phyloP scores from a whole-genome alignment of 2,113 vertebrate species.

The Brachyhypopomus gauderio region DNA sequence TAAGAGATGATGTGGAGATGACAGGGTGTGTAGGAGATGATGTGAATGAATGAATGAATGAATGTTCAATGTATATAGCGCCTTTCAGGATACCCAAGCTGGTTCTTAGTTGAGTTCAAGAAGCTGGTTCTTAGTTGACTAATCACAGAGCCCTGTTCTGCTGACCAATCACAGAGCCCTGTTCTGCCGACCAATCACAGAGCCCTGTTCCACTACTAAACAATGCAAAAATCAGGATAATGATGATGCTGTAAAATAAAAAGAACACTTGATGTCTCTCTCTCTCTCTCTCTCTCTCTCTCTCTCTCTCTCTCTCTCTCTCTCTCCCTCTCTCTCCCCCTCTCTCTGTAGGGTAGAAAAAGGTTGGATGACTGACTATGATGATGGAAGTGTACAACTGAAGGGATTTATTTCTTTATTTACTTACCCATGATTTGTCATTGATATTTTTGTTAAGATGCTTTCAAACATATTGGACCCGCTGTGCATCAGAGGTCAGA shows the following conservation, averaged over 20 bases:
- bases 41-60: too few species aligned
- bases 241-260: conserved; percentile 47
- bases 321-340: conserved; percentile 7
- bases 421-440: neutral
- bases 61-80: too few species aligned
- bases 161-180: too few species aligned
- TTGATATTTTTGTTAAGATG: neutral
- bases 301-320: conserved; percentile 4
- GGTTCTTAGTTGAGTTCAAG: too few species aligned
- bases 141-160: too few species aligned
- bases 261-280: conserved; percentile 44
- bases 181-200: too few species aligned
- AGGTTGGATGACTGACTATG: neutral
- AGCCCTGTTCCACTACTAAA: conserved; percentile 62
- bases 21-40: too few species aligned
- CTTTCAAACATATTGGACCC: neutral
- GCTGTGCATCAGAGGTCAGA: too few species aligned
- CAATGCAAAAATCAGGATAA: conserved; percentile 3
- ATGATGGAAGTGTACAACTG: neutral
- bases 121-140: too few species aligned
- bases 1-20: too few species aligned
- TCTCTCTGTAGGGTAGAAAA: neutral
- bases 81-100: too few species aligned
- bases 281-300: neutral
- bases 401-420: neutral